Evolutionary conservation across 2,797 vertebrate species (phyloP).

Genomic region (Hippopotamyrus pictus): DNA sequence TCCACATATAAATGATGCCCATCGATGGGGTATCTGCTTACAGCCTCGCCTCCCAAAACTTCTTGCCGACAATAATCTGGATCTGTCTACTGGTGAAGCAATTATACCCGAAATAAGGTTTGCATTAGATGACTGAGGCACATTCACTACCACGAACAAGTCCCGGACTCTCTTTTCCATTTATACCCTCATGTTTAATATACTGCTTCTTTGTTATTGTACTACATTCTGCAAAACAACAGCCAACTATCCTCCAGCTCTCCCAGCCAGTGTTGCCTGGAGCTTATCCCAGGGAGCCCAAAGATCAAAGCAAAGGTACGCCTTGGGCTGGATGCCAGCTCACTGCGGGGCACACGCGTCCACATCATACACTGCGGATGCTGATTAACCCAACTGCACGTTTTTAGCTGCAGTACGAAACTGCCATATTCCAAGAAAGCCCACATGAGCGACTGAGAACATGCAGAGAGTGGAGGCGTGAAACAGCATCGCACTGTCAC

Average conservation of each 20-base stretch:
- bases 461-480: neutral
- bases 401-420: neutral
- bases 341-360: neutral
- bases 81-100: neutral
- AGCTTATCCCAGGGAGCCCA: neutral
- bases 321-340: neutral
- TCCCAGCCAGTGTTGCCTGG: neutral
- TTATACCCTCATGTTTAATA: neutral
- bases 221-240: neutral
- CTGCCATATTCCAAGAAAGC: neutral
- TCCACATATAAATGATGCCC: neutral
- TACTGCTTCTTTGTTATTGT: neutral
- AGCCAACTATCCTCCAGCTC: neutral
- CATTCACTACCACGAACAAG: neutral
- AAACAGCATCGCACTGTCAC: neutral
- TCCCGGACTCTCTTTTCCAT: neutral
- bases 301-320: neutral
- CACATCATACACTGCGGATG: neutral
- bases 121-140: neutral
- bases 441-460: neutral
- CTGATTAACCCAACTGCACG: neutral
- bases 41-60: neutral
- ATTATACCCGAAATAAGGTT: neutral
- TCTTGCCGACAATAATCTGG: neutral
- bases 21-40: neutral